Evolutionary conservation across 2,797 vertebrate species (phyloP).

Genomic region (Taeniopygia guttata): DNA sequence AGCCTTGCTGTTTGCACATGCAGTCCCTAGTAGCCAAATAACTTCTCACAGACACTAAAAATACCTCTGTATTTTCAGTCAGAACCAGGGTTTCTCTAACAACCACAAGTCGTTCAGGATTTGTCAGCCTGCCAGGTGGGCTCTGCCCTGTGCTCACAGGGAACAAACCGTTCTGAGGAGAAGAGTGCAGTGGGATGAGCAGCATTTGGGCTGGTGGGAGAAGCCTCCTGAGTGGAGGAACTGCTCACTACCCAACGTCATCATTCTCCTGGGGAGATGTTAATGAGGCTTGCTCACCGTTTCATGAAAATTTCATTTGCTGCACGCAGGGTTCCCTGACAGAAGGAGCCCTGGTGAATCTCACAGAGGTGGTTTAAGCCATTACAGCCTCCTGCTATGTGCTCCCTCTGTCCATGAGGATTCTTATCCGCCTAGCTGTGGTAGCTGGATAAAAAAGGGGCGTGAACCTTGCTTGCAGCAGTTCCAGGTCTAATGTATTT

Average conservation of each 20-base stretch:
- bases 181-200: not conserved
- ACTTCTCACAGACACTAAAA: not conserved
- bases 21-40: not conserved
- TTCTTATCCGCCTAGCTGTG: not conserved
- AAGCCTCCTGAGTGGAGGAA: not conserved
- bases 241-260: rapidly evolving
- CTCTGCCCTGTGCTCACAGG: not conserved
- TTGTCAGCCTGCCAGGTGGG: not conserved
- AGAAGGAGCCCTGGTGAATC: not conserved
- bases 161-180: not conserved
- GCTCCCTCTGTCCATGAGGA: not conserved
- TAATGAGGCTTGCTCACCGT: not conserved
- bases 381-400: not conserved
- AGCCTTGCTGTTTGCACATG: not conserved
- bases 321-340: not conserved
- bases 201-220: not conserved
- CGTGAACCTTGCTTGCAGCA: not conserved
- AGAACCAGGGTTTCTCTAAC: not conserved
- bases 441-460: not conserved
- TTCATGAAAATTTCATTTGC: not conserved
- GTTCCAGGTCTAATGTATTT: not conserved
- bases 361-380: not conserved
- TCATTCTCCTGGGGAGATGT: not conserved
- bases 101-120: not conserved
- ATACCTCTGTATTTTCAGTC: not conserved